These are phyloP conservation scores for Mus spicilegus DNA, from an alignment of 2,113 vertebrate species.

Conservation along the genomic window DNA sequence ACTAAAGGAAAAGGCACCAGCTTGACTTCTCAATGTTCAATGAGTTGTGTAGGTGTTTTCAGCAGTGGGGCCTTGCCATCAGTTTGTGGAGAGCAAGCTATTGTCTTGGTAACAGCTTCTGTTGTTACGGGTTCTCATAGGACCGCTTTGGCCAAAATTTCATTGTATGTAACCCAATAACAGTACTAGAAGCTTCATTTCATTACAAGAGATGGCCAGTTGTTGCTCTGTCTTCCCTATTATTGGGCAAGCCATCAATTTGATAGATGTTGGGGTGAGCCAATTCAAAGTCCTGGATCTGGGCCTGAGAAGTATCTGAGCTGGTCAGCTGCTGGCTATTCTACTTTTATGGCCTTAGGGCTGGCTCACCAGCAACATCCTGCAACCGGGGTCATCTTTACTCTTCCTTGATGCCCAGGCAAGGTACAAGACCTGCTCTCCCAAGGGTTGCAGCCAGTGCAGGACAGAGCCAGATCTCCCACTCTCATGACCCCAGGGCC, in stretches of 20 bases:
- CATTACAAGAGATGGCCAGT: background rate
- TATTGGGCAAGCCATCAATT: background rate
- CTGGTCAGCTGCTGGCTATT: too few relatives aligned
- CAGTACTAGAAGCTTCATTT: background rate
- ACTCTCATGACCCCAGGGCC: too few relatives aligned
- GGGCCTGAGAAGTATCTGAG: too few relatives aligned
- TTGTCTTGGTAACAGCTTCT: background rate
- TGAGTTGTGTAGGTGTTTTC: background rate
- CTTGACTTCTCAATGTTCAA: background rate
- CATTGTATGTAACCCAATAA: background rate
- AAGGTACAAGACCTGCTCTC: too few relatives aligned
- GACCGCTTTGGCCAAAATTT: background rate
- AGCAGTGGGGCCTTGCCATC: background rate
- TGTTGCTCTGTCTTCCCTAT: background rate
- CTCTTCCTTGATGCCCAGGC: too few relatives aligned
- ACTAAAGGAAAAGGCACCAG: background rate
- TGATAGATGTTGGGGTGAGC: too few relatives aligned
- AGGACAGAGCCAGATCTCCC: too few relatives aligned
- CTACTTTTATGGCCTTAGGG: too few relatives aligned
- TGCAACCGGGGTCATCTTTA: too few relatives aligned
- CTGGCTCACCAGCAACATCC: too few relatives aligned
- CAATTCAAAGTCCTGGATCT: too few relatives aligned
- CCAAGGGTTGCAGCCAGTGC: too few relatives aligned
- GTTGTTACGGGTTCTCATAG: background rate
- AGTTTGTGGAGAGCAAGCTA: background rate